Conservation (phyloP, 2,797 vertebrate species). For the Taeniopygia guttata region DNA sequence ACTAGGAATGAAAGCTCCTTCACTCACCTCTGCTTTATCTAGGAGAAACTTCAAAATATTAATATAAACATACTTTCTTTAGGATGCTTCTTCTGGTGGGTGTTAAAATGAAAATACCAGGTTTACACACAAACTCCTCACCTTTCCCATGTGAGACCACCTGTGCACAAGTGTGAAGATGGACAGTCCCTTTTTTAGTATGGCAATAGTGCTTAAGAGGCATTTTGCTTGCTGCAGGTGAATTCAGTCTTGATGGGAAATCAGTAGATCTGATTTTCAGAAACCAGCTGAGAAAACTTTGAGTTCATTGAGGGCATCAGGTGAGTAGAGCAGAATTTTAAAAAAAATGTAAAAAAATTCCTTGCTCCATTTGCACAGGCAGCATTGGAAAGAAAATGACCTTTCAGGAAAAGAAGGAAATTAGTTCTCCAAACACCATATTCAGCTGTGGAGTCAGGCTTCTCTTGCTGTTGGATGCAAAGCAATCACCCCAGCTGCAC, state of each 20-base stretch:
- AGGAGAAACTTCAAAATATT: not conserved
- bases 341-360: rapidly evolving
- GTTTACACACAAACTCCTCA: not conserved
- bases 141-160: not conserved
- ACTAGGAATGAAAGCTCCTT: not conserved
- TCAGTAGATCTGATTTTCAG: not conserved
- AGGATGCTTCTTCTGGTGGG: not conserved
- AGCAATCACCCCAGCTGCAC: not conserved
- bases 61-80: not conserved
- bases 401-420: not conserved
- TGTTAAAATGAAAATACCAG: not conserved
- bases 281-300: not conserved
- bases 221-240: not conserved
- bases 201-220: not conserved
- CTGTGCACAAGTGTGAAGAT: not conserved
- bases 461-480: not conserved
- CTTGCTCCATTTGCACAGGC: not conserved
- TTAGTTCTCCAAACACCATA: not conserved
- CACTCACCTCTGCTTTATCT: not conserved
- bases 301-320: not conserved
- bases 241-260: not conserved
- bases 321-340: not conserved
- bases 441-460: not conserved
- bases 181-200: not conserved
- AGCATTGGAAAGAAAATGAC: not conserved